Evolutionary conservation across 1,140 invertebrate genomes (phyloP), one percentile per base, ranked within the genome.

Genomic region (Microvelia longipes): DNA sequence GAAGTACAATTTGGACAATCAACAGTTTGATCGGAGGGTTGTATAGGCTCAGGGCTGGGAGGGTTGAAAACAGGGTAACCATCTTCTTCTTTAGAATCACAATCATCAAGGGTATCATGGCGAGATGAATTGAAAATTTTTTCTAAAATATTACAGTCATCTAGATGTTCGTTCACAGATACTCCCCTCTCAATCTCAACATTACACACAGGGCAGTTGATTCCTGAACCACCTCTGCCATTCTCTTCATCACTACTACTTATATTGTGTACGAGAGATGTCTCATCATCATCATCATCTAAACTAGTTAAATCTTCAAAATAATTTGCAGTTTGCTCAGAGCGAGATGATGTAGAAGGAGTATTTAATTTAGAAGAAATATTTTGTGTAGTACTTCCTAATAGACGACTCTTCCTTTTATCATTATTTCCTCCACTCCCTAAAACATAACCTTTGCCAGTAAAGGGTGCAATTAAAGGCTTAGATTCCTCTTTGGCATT

Each of bases 401-500:
- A 30, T 30, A 68, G 50, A 27, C 69, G 25, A 68, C 69, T 70
- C 68, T 70, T 67, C n/a, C 2, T 69, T 27, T 29, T 29, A 69
- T 66, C 68, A 15, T 30, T 68, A 28, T 13, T 24, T 25, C n/a
- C 28, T 26, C 29, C 29, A 24, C 63, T 62, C 30, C 73, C 73
- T n/a, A 74, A 66, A 15, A 26, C 68, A 50, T 71, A 60, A 24
- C 73, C 73, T n/a, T 50, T 35, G 1, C 73, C 73, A 50, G 63
- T 29, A 70, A 74, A 74, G 27, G 71, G 28, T 68, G 24, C 24
- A 5, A 65, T 65, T 65, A 24, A 24, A 5, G 19, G 5, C 19
- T 50, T 50, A 50, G 19, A 50, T 11, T 50, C 19, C 5, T 19
- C 35, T 50, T 50, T 50, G 5, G 35, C 35, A 2, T n/a, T 24